Percentiles rank a stretch among this genome's conserved stretches.
These are phyloP conservation scores for Pygoscelis antarcticus DNA, from an alignment of 2,113 vertebrate genomes.

Conservation along the genomic window DNA sequence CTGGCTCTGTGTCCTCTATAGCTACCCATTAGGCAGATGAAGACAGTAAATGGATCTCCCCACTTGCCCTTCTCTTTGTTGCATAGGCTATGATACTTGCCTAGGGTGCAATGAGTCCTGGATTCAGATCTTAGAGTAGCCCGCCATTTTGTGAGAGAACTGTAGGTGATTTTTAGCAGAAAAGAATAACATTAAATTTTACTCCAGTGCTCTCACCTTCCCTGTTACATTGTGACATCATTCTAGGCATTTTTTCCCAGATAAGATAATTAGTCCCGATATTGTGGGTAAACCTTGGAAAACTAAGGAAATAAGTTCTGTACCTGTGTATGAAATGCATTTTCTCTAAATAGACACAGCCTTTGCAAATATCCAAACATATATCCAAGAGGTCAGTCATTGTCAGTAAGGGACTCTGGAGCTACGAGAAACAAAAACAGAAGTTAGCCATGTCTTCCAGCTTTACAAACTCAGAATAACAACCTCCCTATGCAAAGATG, in stretches of 20 bases:
- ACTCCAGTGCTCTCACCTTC: not conserved
- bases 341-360: conserved; percentile 80
- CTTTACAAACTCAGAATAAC: not conserved
- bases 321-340: conserved; percentile 85
- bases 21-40: not conserved
- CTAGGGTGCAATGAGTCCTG: not conserved
- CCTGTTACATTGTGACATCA: not conserved
- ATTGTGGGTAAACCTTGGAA: not conserved
- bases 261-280: not conserved
- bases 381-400: conserved; percentile 73
- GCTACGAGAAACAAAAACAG: conserved; percentile 58
- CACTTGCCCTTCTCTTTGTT: not conserved
- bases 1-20: not conserved
- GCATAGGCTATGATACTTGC: not conserved
- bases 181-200: not conserved
- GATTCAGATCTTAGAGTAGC: not conserved
- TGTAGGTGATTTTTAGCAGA: not conserved
- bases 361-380: conserved; percentile 78
- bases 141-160: not conserved
- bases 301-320: not conserved
- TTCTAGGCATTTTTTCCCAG: not conserved
- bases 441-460: not conserved
- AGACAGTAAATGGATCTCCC: not conserved
- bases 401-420: conserved; percentile 60
- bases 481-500: not conserved